phyloP scores from a whole-genome alignment of 64 coral and sea anemone species.

The Pocillopora verrucosa region DNA sequence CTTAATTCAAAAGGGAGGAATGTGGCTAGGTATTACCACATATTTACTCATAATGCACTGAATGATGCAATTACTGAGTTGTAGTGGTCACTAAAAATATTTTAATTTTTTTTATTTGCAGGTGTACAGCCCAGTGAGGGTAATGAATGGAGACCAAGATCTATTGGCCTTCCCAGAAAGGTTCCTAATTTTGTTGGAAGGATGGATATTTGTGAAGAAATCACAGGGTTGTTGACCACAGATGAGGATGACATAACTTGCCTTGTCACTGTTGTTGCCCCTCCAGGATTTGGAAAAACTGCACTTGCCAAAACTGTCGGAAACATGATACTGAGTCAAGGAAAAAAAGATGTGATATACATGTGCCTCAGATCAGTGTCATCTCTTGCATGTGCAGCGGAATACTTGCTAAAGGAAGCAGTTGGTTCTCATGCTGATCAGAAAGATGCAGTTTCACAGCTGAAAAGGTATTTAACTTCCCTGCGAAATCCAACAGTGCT shows the following conservation, averaged over 20 bases:
- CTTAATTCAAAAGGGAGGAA: no score
- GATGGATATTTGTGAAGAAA: neutral
- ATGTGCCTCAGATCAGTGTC: slow-evolving; percentile 8
- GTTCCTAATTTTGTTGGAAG: slow-evolving; percentile 49
- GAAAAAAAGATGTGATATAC: slow-evolving; percentile 29
- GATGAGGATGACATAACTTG: neutral
- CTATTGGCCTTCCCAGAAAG: slow-evolving; percentile 17
- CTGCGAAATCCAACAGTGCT: slow-evolving; percentile 1
- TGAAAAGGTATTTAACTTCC: slow-evolving; percentile 13
- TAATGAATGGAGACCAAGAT: neutral
- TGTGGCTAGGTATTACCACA: no score
- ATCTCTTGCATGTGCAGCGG: neutral
- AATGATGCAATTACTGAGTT: no score
- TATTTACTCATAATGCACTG: no score
- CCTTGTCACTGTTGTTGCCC: slow-evolving; percentile 13
- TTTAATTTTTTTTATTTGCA: neutral
- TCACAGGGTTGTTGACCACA: neutral
- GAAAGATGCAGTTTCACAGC: neutral
- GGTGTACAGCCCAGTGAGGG: neutral
- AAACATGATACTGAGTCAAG: slow-evolving; percentile 11
- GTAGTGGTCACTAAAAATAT: neutral
- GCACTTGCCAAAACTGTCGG: neutral
- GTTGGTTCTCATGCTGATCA: neutral
- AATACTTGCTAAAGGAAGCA: slow-evolving; percentile 8
- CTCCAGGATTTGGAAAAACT: slow-evolving; percentile 53